Evolutionary conservation across 2,797 vertebrate species (phyloP).

Genomic region (Neomorphus geoffroyi): DNA sequence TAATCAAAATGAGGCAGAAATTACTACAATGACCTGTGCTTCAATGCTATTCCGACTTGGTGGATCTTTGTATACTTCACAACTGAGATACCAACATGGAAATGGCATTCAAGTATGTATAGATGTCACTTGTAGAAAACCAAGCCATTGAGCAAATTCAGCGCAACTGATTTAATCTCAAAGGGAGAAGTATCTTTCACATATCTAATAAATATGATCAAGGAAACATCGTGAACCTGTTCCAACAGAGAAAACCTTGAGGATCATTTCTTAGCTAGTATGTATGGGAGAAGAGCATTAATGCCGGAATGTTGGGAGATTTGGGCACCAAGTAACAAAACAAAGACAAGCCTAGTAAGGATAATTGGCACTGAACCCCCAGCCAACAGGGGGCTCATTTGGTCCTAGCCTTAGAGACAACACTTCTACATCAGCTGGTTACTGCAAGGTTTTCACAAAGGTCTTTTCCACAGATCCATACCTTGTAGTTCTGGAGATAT

Average conservation of each 20-base stretch:
- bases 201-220: neutral
- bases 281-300: neutral
- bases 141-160: neutral
- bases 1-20: neutral
- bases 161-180: neutral
- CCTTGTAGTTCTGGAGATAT: neutral
- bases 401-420: neutral
- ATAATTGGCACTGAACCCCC: neutral
- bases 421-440: neutral
- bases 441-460: neutral
- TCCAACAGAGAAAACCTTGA: neutral
- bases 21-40: neutral
- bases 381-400: neutral
- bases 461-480: neutral
- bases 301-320: neutral
- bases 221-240: neutral
- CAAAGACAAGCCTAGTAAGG: neutral
- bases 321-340: neutral
- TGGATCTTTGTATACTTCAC: neutral
- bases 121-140: neutral
- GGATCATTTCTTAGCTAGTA: neutral
- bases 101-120: neutral
- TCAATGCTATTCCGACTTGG: neutral
- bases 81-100: neutral
- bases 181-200: neutral